These are phyloP conservation scores for Carassius gibelio DNA, from an alignment of 2,113 vertebrate species.

Conservation along the genomic window DNA sequence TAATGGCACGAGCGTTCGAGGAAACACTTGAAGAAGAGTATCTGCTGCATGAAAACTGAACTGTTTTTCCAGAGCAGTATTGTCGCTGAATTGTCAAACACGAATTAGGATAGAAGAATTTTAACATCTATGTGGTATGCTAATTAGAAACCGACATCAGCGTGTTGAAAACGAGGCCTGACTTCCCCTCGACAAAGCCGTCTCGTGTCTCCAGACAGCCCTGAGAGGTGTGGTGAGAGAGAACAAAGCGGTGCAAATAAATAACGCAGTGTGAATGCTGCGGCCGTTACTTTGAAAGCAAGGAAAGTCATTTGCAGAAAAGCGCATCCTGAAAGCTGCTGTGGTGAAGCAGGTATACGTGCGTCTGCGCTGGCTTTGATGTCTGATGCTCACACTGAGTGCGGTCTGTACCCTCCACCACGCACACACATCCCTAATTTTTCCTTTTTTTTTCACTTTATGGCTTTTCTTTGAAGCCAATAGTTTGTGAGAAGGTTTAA, in stretches of 20 bases:
- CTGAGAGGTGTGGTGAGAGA: constrained; percentile 19
- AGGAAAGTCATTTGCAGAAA: constrained; percentile 63
- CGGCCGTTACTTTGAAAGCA: constrained; percentile 59
- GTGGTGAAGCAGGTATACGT: background rate
- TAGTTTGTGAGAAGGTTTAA: constrained; percentile 21
- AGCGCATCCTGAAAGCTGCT: constrained; percentile 39
- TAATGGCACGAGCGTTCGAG: background rate
- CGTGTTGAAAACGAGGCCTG: background rate
- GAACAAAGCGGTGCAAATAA: constrained; percentile 56
- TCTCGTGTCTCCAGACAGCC: constrained; percentile 14
- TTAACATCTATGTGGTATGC: constrained; percentile 6
- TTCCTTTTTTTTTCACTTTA: background rate
- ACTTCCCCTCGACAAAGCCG: background rate
- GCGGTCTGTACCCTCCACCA: background rate
- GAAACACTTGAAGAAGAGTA: constrained; percentile 1
- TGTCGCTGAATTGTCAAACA: constrained; percentile 17
- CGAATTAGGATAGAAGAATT: background rate
- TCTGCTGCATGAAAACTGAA: background rate
- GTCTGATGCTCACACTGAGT: constrained; percentile 5
- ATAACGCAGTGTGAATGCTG: constrained; percentile 50
- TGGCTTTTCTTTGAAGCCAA: constrained; percentile 13
- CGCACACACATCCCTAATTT: background rate
- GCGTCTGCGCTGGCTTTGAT: constrained; percentile 10
- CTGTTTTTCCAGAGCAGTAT: background rate
- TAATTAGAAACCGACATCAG: constrained; percentile 1